Base-by-base conservation (phyloP, 1,140 invertebrate species). In the Musca domestica region DNA sequence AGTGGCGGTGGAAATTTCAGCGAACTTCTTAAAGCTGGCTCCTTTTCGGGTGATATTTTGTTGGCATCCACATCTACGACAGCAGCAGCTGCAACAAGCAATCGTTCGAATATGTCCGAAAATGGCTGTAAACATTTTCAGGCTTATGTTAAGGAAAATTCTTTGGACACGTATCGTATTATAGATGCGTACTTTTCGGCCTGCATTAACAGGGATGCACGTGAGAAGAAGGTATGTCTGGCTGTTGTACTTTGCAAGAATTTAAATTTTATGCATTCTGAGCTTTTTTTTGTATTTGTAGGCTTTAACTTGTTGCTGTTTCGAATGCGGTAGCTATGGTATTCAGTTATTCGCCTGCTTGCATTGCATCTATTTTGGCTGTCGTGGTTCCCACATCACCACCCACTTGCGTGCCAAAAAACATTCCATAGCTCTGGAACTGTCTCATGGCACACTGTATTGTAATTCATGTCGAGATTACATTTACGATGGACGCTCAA, bases 391-490 rank as follows among this genome's bases (percentile, higher is more conserved):
- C 34, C 95, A 96, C 76, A 94, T 96, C 72, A 90, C 93, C 74
- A 90, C 94, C 64, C 95, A 97, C 85, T 88, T 89, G 34, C 89
- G 89, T 76, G 84, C 85, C 12, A 91, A 91, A 73, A 91, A 91
- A 76, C 94, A 96, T 83, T 88, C 88, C 76, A 84, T 96, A 72
- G 90, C 93, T 67, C 86, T 98, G 69, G 95, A 98, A 79, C 83
- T 98, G 15, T 88, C 87, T 41, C 95, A 94, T 83, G 96, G 95
- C 52, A 91, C 93, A 76, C 86, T 98, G n/a, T 91, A 91, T 81
- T 99, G 96, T 84, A 90, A 91, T 79, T 87, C 90, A 80, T 99
- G 96, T 81, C 87, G 89, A 61, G 95, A 98, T 83, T 97, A 96
- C 81, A 91, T 98, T 48, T 96, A 95, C 83, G 94, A 97, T 80